Evolutionary conservation across 2,113 vertebrate species (phyloP).

Genomic region (Struthio camelus): DNA sequence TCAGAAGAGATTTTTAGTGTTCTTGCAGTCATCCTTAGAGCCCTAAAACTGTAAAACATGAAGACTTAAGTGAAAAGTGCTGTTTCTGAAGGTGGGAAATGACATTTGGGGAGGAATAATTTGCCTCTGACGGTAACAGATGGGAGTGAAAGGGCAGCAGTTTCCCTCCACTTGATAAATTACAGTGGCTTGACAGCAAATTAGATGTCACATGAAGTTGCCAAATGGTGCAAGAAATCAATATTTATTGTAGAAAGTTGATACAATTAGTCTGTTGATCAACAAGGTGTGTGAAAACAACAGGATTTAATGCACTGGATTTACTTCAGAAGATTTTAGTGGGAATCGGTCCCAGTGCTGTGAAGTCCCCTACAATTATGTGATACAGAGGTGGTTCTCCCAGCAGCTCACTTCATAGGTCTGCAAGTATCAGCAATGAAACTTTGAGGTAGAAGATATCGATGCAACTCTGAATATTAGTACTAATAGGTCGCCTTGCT

Average conservation of each 20-base stretch:
- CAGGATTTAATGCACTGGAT: neutral
- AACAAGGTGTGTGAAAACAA: neutral
- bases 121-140: neutral
- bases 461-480: neutral
- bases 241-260: slow-evolving; percentile 16
- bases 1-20: neutral
- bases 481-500: neutral
- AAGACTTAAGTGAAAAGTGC: neutral
- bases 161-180: slow-evolving; percentile 45
- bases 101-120: neutral
- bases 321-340: neutral
- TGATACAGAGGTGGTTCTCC: neutral
- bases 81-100: neutral
- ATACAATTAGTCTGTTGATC: slow-evolving; percentile 5
- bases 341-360: accelerated
- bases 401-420: neutral
- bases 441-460: neutral
- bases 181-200: slow-evolving; percentile 49
- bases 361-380: neutral
- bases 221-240: slow-evolving; percentile 41
- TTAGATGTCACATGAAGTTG: slow-evolving; percentile 38
- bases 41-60: neutral
- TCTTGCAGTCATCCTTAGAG: neutral
- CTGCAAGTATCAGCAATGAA: neutral
- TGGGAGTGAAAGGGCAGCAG: slow-evolving; percentile 11